Evolutionary conservation across 2,797 vertebrate species (phyloP).

Genomic region (Danio kyathit): DNA sequence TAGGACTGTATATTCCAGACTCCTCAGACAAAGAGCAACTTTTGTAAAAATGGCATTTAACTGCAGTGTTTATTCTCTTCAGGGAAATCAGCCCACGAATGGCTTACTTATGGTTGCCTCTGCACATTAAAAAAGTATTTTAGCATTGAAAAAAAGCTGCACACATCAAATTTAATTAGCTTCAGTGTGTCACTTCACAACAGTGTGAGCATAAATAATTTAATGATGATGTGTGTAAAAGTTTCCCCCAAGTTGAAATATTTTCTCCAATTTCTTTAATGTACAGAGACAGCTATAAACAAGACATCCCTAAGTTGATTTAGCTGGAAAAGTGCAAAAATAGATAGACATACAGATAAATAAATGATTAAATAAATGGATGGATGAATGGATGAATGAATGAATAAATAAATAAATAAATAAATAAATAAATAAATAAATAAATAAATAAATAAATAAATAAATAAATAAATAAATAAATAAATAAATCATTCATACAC

Average conservation of each 20-base stretch:
- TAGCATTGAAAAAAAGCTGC: constrained; percentile 5
- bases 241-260: constrained; percentile 23
- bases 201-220: constrained; percentile 13
- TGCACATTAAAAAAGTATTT: constrained; percentile 29
- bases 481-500: no score
- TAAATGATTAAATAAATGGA: no score
- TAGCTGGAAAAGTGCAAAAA: no score
- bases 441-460: no score
- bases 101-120: constrained; percentile 26
- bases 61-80: background rate
- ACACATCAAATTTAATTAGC: constrained; percentile 35
- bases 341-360: no score
- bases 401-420: no score
- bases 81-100: constrained; percentile 13
- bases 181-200: constrained; percentile 32
- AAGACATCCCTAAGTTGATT: background rate
- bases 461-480: no score
- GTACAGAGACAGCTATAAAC: constrained; percentile 16
- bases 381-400: no score
- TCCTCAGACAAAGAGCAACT: background rate
- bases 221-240: constrained; percentile 24
- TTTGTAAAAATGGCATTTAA: background rate
- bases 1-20: background rate
- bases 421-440: no score
- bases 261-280: background rate